A percentile compares a stretch with the other conserved stretches of the same genome.
Evolutionary conservation across 2,113 vertebrate genomes (phyloP).

Genomic region (Elgaria multicarinata): DNA sequence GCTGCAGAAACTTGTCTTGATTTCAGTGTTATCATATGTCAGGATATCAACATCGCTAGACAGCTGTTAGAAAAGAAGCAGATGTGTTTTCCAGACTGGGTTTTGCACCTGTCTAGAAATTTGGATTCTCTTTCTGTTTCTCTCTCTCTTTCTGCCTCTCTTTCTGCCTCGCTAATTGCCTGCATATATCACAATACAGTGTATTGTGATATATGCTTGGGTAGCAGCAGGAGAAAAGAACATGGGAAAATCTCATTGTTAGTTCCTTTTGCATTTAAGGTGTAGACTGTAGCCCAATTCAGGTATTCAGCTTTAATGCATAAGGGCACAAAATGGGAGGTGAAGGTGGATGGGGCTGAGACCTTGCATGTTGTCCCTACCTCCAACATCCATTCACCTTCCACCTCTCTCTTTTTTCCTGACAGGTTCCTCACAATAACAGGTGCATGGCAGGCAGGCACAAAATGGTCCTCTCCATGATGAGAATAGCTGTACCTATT

Average conservation of each 20-base stretch:
- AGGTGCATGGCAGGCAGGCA: neutral
- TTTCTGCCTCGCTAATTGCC: neutral
- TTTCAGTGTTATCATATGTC: neutral
- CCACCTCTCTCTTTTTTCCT: neutral
- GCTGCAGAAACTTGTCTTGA: neutral
- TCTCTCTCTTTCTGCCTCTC: neutral
- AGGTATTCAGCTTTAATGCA: too few relatives aligned
- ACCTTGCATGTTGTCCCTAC: too few relatives aligned
- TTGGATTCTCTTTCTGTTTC: neutral
- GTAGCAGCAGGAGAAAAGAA: neutral
- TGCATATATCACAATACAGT: neutral
- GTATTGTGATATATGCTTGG: neutral
- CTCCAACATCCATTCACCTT: too few relatives aligned
- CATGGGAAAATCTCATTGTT: neutral
- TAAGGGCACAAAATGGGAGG: too few relatives aligned
- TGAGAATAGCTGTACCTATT: neutral
- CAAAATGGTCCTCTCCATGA: neutral
- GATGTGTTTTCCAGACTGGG: neutral
- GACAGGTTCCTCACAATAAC: neutral
- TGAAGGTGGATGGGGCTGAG: too few relatives aligned
- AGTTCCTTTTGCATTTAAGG: too few relatives aligned
- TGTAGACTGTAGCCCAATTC: neutral
- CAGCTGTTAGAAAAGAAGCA: neutral
- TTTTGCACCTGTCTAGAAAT: neutral
- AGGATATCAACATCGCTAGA: neutral